Evolutionary conservation across 2,797 vertebrate genomes (phyloP), one percentile per base, ranked within the genome.

Genomic region (Sebastes minor): DNA sequence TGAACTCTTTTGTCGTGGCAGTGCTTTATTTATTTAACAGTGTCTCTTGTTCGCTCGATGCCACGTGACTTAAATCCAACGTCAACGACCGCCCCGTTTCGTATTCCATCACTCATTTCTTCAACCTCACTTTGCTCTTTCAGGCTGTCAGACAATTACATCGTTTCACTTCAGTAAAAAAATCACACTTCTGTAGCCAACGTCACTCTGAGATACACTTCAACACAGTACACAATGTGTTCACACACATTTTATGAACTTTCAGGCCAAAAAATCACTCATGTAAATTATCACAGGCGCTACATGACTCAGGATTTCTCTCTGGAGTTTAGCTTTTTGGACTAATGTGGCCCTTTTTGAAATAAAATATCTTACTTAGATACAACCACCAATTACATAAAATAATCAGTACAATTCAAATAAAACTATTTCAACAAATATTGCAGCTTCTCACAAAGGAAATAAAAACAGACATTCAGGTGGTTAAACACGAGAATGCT

Each of bases 201-300:
- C 76, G 32, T 72, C 71, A 42, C 59, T 68, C 61, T 25, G 67
- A 18, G 53, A 61, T 38, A 28, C 74, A 85, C 95, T 27, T 95
- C 94, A 82, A 95, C 96, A 97, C 8, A 73, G 20, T 25, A 84
- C 32, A 61, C 61, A 53, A 76, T 69, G 78, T 81, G 74, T 62
- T 74, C 35, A 27, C 2, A 88, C 77, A 80, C 72, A 68, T 71
- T 67, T 71, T 25, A 25, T 46, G 5, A 75, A 67, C 56, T 33
- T 70, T 77, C n/a, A 14, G 27, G 55, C 23, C 59, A 8, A 73
- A 84, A 81, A 28, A 28, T 70, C 69, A 57, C 66, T 76, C 33
- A 1, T 30, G 10, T 32, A 28, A 42, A 8, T 73, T 11, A 14
- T 66, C 30, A 69, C 56, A 78, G 20, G 30, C 6, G 62, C 69